Conservation (phyloP, 2,888 invertebrate species). For the Strigamia maritima region DNA sequence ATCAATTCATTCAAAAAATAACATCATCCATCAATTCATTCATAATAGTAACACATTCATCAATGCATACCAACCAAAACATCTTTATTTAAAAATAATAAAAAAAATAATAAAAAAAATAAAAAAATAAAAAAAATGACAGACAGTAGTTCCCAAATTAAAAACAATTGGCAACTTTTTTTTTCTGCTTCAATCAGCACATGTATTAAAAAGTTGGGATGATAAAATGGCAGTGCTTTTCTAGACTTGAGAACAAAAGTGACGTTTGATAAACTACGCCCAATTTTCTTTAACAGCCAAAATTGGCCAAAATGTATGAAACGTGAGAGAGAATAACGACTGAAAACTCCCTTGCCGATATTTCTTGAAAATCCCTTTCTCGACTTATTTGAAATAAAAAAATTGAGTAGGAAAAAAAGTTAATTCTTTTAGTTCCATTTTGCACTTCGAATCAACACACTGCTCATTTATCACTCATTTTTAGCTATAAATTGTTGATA, state of each 20-base stretch:
- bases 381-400: conserved; percentile 12
- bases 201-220: conserved; percentile 6
- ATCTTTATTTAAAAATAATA: not conserved
- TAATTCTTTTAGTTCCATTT: conserved; percentile 21
- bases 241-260: not conserved
- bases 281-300: conserved; percentile 27
- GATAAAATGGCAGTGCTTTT: conserved; percentile 5
- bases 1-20: not conserved
- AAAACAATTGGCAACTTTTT: not conserved
- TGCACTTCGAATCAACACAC: not conserved
- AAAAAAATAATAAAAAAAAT: not conserved
- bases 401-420: not conserved
- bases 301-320: conserved; percentile 23
- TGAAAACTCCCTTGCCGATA: conserved; percentile 24
- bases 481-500: not conserved
- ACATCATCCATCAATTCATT: too few species aligned
- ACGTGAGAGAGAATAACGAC: conserved; percentile 24
- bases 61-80: not conserved
- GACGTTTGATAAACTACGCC: conserved; percentile 19
- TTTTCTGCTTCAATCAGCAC: not conserved
- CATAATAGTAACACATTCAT: too few species aligned
- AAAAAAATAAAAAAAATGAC: not conserved
- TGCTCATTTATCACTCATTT: conserved; percentile 20
- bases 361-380: conserved; percentile 22
- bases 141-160: not conserved